phyloP scores from a whole-genome alignment of 2,888 invertebrate species.

The Meliscaeva auricollis region DNA sequence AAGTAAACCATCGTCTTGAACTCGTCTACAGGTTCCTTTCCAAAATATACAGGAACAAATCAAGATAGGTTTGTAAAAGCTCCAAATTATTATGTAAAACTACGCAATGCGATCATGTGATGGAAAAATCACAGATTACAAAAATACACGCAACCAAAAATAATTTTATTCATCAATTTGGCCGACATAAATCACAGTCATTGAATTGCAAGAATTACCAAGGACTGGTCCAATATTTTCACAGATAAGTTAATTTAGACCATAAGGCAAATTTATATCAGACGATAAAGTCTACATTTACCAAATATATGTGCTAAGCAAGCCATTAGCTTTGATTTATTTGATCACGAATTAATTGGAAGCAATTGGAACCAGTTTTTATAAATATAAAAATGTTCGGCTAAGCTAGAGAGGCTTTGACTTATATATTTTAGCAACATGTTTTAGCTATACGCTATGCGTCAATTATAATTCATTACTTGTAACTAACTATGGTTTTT shows the following conservation, averaged over 20 bases:
- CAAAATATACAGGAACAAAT: background rate
- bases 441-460: conserved; percentile 6
- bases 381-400: background rate
- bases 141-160: conserved; percentile 5
- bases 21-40: background rate
- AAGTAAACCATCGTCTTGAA: background rate
- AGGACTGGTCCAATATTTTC: conserved; percentile 15
- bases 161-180: background rate
- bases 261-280: conserved; percentile 3
- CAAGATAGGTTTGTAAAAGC: background rate
- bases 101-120: background rate
- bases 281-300: background rate
- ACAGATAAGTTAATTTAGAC: conserved; percentile 15
- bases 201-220: too few species aligned
- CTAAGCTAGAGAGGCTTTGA: background rate
- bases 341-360: conserved; percentile 31
- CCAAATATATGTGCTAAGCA: conserved; percentile 18
- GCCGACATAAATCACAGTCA: background rate
- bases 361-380: conserved; percentile 18
- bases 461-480: conserved; percentile 22
- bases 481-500: background rate
- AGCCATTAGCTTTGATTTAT: conserved; percentile 27
- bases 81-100: background rate
- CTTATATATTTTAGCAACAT: background rate
- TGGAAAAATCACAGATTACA: conserved; percentile 3